Conservation (phyloP, 2,113 vertebrate species). For the Zosterops lateralis region DNA sequence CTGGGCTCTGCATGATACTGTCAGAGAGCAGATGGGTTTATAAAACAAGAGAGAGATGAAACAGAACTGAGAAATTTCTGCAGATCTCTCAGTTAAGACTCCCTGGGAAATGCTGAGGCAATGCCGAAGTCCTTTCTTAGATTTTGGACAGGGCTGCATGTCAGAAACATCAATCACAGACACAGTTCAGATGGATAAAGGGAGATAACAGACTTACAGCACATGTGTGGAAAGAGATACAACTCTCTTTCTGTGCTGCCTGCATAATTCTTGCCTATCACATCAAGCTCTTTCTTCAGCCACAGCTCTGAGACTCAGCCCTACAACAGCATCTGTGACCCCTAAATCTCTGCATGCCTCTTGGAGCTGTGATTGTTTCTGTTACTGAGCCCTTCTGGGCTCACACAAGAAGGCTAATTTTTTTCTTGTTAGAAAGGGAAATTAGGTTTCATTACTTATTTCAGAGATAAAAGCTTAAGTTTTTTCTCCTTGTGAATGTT, state of each 20-base stretch:
- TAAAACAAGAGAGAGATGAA: background rate
- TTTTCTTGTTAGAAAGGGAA: background rate
- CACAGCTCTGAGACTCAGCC: background rate
- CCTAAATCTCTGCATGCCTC: background rate
- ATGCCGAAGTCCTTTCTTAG: background rate
- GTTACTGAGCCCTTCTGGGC: background rate
- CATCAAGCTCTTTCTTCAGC: background rate
- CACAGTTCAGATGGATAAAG: background rate
- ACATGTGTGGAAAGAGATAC: background rate
- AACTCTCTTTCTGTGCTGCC: background rate
- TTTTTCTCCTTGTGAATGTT: slow-evolving; percentile 15
- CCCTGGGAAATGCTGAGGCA: background rate
- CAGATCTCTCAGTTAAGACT: background rate
- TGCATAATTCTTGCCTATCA: background rate
- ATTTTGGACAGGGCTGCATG: background rate
- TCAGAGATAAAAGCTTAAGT: slow-evolving; percentile 19
- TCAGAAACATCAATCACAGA: background rate
- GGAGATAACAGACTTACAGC: background rate
- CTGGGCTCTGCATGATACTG: background rate
- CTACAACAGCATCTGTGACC: background rate
- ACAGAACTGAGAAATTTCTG: background rate
- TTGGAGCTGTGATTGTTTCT: background rate
- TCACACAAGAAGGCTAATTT: background rate
- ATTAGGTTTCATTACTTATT: slow-evolving; percentile 21
- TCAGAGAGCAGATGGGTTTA: background rate